These are phyloP conservation scores for Calliphora vomitoria DNA, from an alignment of 2,888 invertebrate species.

Conservation along the genomic window DNA sequence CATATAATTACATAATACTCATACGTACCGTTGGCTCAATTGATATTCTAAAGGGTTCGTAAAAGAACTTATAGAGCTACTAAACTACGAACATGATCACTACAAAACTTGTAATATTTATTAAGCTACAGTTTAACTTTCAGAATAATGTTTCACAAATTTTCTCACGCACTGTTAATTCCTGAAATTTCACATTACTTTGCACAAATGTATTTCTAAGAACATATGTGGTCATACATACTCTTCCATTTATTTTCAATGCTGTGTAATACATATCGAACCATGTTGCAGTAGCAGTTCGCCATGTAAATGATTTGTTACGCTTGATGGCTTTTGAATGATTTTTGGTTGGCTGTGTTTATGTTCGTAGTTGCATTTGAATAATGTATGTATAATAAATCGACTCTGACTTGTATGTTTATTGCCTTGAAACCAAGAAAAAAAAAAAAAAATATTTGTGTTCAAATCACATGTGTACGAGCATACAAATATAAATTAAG, in stretches of 20 bases:
- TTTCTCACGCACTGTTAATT: neutral
- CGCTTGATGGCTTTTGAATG: conserved; percentile 18
- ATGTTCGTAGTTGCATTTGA: conserved; percentile 25
- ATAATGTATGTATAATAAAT: conserved; percentile 35
- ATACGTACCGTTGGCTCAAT: no score
- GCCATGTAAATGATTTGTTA: conserved; percentile 39
- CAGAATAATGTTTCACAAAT: neutral
- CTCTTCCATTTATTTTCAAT: neutral
- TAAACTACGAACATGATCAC: no score
- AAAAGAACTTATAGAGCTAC: no score
- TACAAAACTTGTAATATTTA: no score
- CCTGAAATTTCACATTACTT: neutral
- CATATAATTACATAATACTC: no score
- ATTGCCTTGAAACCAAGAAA: conserved; percentile 21
- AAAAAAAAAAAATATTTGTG: conserved; percentile 1
- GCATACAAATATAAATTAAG: neutral
- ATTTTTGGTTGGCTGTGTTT: neutral
- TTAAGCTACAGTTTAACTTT: no score
- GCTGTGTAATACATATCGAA: neutral
- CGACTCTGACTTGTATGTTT: conserved; percentile 14
- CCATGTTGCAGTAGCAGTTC: neutral
- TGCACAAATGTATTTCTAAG: neutral
- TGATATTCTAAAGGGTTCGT: no score
- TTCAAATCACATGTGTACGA: neutral
- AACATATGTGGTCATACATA: neutral